Conservation (phyloP, 2,888 invertebrate species). For the Thereva unica region DNA sequence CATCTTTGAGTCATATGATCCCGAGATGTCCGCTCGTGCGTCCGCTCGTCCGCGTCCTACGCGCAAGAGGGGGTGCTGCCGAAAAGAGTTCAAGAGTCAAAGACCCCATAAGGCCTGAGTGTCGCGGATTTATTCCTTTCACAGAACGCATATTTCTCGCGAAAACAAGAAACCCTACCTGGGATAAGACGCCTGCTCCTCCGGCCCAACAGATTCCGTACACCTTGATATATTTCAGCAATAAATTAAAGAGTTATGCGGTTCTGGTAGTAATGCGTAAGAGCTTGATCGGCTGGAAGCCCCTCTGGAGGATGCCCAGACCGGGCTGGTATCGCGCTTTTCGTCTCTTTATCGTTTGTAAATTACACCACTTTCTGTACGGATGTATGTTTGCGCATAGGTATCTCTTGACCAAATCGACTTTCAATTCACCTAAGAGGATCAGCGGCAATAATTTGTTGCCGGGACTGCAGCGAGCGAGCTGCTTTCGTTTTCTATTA, state of each 20-base stretch:
- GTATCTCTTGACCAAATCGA: no score
- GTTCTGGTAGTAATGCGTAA: slow-evolving; percentile 26
- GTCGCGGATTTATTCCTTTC: slow-evolving; percentile 24
- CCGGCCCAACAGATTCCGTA: background rate
- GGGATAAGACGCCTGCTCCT: slow-evolving; percentile 11
- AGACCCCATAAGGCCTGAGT: slow-evolving; percentile 28
- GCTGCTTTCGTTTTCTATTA: no score
- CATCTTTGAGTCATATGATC: background rate
- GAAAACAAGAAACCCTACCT: slow-evolving; percentile 31
- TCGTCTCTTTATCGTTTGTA: no score
- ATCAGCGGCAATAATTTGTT: no score
- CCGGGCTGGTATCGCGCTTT: no score
- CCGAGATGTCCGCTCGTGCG: background rate
- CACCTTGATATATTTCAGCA: slow-evolving; percentile 32
- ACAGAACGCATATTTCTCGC: slow-evolving; percentile 19
- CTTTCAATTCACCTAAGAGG: no score
- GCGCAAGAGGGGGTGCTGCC: slow-evolving; percentile 13
- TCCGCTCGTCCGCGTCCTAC: background rate
- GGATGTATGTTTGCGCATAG: no score
- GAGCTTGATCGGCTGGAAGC: background rate
- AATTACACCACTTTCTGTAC: no score
- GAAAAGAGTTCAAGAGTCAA: slow-evolving; percentile 34
- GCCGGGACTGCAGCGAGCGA: no score
- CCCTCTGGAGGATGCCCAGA: slow-evolving; percentile 5
- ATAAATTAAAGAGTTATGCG: slow-evolving; percentile 35